phyloP scores from a whole-genome alignment of 30 jellyfish, hydroid and myxozoan species.

The Mastigias papua region DNA sequence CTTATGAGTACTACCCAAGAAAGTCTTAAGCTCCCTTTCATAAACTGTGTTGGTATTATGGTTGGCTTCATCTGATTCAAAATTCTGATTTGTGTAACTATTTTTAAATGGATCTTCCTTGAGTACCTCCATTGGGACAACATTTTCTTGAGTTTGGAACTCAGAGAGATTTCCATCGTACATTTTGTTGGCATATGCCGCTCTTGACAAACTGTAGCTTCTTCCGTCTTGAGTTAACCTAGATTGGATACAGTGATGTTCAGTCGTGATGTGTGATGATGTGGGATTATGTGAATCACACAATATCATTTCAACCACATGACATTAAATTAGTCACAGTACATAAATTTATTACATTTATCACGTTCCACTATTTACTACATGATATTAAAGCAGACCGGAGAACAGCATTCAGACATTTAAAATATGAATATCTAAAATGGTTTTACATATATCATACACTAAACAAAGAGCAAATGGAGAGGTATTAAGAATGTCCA shows the following conservation, averaged over 20 bases:
- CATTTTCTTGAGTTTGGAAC: conserved; percentile 35
- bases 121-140: conserved; percentile 46
- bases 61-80: neutral
- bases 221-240: conserved; percentile 67
- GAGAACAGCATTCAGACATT: no score
- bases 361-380: neutral
- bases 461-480: no score
- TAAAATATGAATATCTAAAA: no score
- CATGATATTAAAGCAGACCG: neutral
- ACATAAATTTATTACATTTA: neutral
- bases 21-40: conserved; percentile 59
- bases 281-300: neutral
- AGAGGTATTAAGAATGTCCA: no score
- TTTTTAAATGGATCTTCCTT: conserved; percentile 74
- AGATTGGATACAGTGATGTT: neutral
- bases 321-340: neutral
- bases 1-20: conserved; percentile 46
- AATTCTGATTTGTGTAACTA: conserved; percentile 34
- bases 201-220: conserved; percentile 42
- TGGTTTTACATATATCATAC: no score
- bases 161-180: conserved; percentile 42
- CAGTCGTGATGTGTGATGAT: neutral
- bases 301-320: neutral
- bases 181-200: conserved; percentile 52
- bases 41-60: conserved; percentile 16